Base-by-base conservation (phyloP, 2,797 vertebrate genomes). In the Rachycentron canadum region DNA sequence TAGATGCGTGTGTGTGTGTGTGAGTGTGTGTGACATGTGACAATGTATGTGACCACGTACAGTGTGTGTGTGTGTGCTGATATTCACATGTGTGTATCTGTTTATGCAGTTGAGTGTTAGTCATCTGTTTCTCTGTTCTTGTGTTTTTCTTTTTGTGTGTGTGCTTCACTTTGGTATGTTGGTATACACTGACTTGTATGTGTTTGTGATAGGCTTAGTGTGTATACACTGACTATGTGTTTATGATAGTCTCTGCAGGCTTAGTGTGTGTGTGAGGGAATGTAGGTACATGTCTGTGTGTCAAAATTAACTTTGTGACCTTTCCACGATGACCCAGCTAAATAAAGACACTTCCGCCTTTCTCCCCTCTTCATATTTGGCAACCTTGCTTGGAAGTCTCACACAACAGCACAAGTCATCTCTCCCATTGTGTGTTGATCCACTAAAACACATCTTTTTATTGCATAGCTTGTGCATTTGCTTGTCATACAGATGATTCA, bases 111-210 rank as follows among this genome's bases (percentile, higher is more conserved):
- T 61, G 57, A 82, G 41, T 73, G 71, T 79, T 76, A 47, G 75
- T 89, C 75, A 87, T 81, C 74, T 80, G 65, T 82, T 79, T 61
- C 56, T 85, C 79, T 90, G 84, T 88, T 92, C 86, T 84, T 63
- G 64, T 86, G 84, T 84, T 71, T 89, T 86, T 81, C 57, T 72
- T 76, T 79, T 66, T 70, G 41, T 64, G 61, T 62, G 12, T 69
- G 61, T 56, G 57, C n/a, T n/a, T n/a, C n/a, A n/a, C n/a, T n/a
- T n/a, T n/a, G n/a, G n/a, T 62, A 49, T 50, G 38, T 21, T 19
- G 16, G 26, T 11, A 63, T 32, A 23, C 32, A 3, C 7, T 7
- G 7, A 32, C 32, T 58, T 25, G 25, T 47, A 40, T 63, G 16
- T 56, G 34, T 69, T 43, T 64, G 50, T 75, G 9, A 32, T 7